phyloP scores from a whole-genome alignment of 2,113 vertebrate species.

The Romanogobio albipinnatus region DNA sequence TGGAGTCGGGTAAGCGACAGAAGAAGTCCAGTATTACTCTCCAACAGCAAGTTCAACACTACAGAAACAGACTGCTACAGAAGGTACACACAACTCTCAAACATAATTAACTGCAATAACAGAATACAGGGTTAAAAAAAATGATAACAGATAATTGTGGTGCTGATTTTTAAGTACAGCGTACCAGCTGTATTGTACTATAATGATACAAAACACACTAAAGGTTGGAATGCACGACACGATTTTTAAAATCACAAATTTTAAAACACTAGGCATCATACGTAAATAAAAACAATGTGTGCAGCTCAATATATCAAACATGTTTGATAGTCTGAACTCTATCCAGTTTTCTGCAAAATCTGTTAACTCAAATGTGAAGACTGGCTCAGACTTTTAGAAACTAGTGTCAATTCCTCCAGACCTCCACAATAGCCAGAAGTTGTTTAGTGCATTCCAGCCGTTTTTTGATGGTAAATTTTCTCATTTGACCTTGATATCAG shows the following conservation, averaged over 20 bases:
- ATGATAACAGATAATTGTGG: neutral
- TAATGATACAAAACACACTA: neutral
- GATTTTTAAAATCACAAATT: no score
- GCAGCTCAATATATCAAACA: no score
- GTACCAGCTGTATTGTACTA: neutral
- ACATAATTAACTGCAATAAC: neutral
- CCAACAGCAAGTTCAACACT: constrained; percentile 78
- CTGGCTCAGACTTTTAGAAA: no score
- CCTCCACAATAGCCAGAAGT: no score
- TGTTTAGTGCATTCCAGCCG: no score
- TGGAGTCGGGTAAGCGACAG: constrained; percentile 76
- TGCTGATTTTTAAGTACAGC: neutral
- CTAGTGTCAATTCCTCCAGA: no score
- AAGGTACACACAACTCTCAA: constrained; percentile 66
- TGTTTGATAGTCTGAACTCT: no score
- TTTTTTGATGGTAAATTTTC: neutral
- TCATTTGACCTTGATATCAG: neutral
- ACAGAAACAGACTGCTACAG: constrained; percentile 80
- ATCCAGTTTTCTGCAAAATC: no score
- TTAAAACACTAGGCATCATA: no score
- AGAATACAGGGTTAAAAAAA: neutral
- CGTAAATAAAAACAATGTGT: no score
- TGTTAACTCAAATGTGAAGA: no score
- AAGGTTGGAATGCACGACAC: no score
- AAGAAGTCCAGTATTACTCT: constrained; percentile 75